Evolutionary conservation across 2,797 vertebrate species (phyloP), one percentile per base, ranked within the genome.

Genomic region (Darevskia mixta): DNA sequence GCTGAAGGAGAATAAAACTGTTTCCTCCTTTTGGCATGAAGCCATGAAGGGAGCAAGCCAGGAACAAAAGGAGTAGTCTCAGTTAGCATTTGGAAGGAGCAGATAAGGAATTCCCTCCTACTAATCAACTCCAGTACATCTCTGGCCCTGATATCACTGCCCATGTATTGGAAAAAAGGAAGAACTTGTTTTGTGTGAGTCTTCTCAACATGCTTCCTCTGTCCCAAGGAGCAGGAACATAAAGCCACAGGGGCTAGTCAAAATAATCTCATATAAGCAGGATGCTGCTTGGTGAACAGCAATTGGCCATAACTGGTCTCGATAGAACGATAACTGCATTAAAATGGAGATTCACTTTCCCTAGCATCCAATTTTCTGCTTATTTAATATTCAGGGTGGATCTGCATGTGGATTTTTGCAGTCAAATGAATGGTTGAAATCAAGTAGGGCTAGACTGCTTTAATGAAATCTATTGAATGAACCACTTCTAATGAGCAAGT

Each of bases 361-460:
- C 27, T 4, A 85, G 71, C 82, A 71, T 58, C 75, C 45, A 38
- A 1, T 84, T 92, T 88, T 25, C 45, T n/a, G 86, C 49, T 3
- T 2, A 1, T 0, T 0, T 32, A 38, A 38, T 81, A 0, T 5
- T 11, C 7, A 0, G 1, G 15, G 25, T 10, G 27, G 41, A 6
- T 0, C 0, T 80, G 20, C 13, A 58, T 38, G 32, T 11, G 58
- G 58, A 38, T 67, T 41, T 81, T 55, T 79, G n/a, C 17, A 79
- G 35, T 32, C 29, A 49, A n/a, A 9, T 32, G 49, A 55, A 8
- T 58, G 27, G 45, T 10, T 61, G 55, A 80, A 80, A 38, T 61
- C 5, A 8, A 61, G 17, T 23, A 35, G 32, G 25, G 4, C 10
- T 45, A 45, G 10, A 41, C 11, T 35, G 15, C 32, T 20, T 5